Conservation (phyloP, 1,140 invertebrate genomes). For the Orussus abietinus region DNA sequence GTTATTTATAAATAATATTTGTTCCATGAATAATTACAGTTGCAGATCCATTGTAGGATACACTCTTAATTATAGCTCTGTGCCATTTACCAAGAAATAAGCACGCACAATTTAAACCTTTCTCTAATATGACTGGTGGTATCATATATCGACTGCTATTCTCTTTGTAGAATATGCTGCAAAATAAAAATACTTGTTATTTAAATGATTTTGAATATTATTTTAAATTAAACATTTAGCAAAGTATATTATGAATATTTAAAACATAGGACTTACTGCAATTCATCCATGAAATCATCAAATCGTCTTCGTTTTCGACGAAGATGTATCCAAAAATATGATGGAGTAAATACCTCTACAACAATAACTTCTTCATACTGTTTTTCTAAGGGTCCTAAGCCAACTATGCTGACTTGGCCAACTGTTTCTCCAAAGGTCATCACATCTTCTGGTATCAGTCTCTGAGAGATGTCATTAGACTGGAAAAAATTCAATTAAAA, state of each 20-base stretch:
- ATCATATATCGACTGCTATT: conserved; percentile 26
- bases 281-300: conserved; percentile 29
- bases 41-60: too few species aligned
- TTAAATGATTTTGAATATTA: conserved; percentile 3
- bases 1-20: background rate
- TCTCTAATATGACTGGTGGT: conserved; percentile 32
- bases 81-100: conserved; percentile 39
- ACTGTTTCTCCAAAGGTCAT: conserved; percentile 33
- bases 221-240: conserved; percentile 8
- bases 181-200: conserved; percentile 15
- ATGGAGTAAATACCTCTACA: conserved; percentile 39
- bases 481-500: conserved; percentile 18
- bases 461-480: conserved; percentile 18
- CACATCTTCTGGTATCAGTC: conserved; percentile 28
- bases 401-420: conserved; percentile 25
- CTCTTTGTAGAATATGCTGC: conserved; percentile 33
- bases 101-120: conserved; percentile 42
- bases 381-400: conserved; percentile 12
- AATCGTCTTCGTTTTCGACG: conserved; percentile 22
- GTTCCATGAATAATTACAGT: too few species aligned
- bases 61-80: conserved; percentile 38
- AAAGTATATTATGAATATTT: conserved; percentile 4
- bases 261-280: conserved; percentile 31
- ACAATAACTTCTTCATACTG: conserved; percentile 25
- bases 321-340: conserved; percentile 45